Evolutionary conservation across 2,797 vertebrate species (phyloP).

Genomic region (Acridotheres tristis): DNA sequence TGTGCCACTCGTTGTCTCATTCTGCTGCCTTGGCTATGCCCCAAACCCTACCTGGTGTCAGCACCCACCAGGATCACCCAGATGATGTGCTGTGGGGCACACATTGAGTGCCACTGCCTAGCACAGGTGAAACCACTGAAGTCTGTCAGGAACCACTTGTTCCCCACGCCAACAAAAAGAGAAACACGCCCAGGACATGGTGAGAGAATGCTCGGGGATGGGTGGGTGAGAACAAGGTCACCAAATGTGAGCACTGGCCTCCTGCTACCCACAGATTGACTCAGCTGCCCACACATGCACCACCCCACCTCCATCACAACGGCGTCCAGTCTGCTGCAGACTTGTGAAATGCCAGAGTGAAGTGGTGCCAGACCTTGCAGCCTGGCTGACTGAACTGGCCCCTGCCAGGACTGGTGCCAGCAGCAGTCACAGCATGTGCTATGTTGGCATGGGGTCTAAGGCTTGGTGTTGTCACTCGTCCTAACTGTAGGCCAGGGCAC

Average conservation of each 20-base stretch:
- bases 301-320: accelerated
- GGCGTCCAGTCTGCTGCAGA: neutral
- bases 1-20: accelerated
- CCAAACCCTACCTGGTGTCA: neutral
- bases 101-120: accelerated
- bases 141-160: accelerated
- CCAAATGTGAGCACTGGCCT: neutral
- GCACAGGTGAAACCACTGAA: neutral
- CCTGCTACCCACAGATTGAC: accelerated
- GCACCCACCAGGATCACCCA: neutral
- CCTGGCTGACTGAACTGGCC: neutral
- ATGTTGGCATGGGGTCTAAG: neutral
- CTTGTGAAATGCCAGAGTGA: neutral
- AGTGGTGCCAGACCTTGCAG: accelerated
- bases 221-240: neutral
- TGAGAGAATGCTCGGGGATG: accelerated
- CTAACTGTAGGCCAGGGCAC: neutral
- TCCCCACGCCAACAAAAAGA: neutral
- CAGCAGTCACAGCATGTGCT: neutral
- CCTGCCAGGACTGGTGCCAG: neutral
- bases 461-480: neutral
- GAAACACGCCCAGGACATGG: neutral
- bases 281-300: accelerated
- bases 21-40: neutral
- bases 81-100: accelerated